Conservation (phyloP, 2,888 invertebrate species). For the Agelastica alni region DNA sequence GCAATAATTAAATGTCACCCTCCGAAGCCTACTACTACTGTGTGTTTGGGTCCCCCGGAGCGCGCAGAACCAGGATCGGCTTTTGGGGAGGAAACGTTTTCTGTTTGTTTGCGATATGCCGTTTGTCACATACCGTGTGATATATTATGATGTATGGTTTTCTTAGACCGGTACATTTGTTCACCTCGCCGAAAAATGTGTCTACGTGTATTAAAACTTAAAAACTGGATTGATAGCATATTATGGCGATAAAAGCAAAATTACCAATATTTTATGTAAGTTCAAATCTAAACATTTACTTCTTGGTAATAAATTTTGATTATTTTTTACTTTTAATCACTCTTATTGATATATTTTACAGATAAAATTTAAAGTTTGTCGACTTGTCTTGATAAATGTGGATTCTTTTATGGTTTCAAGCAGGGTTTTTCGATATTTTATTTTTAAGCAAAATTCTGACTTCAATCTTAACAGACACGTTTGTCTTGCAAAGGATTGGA, state of each 20-base stretch:
- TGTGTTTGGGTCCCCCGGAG: slow-evolving; percentile 37
- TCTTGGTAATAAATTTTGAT: too few relatives aligned
- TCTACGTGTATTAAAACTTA: background rate
- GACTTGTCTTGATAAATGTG: too few relatives aligned
- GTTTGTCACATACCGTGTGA: slow-evolving; percentile 16
- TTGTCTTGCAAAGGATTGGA: too few relatives aligned
- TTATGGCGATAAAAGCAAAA: background rate
- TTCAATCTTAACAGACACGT: too few relatives aligned
- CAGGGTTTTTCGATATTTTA: too few relatives aligned
- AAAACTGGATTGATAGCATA: background rate
- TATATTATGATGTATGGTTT: slow-evolving; percentile 15
- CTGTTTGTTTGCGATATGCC: slow-evolving; percentile 7
- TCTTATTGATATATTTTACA: too few relatives aligned
- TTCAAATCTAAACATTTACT: too few relatives aligned
- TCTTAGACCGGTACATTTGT: background rate
- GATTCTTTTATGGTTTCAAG: too few relatives aligned
- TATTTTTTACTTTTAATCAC: too few relatives aligned
- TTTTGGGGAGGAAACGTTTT: slow-evolving; percentile 3
- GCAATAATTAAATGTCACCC: slow-evolving; percentile 46
- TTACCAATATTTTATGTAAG: too few relatives aligned
- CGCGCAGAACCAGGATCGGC: slow-evolving; percentile 30
- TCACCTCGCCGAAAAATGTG: background rate
- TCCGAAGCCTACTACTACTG: slow-evolving; percentile 41
- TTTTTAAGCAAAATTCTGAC: too few relatives aligned
- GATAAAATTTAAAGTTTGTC: too few relatives aligned